These are phyloP conservation scores for Drosophila auraria DNA, from an alignment of 1,140 invertebrate genomes.

Conservation along the genomic window DNA sequence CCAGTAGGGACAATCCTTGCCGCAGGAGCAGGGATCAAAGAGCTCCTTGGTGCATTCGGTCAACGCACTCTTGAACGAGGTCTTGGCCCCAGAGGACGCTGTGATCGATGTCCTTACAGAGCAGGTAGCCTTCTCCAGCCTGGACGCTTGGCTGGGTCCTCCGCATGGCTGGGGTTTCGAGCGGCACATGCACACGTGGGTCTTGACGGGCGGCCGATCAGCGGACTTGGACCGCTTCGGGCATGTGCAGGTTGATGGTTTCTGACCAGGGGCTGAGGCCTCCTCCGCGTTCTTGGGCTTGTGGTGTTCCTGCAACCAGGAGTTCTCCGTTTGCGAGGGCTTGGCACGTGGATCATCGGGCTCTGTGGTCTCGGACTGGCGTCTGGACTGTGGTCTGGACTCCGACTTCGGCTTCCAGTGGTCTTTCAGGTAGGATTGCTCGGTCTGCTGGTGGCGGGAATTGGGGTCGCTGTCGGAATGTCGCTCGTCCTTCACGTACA, in stretches of 20 bases:
- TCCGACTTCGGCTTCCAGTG: neutral
- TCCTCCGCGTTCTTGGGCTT: neutral
- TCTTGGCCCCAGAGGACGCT: neutral
- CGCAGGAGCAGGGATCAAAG: neutral
- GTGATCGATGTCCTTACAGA: neutral
- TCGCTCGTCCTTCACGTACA: slow-evolving; percentile 66
- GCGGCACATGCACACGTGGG: neutral
- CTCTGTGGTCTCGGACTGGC: neutral
- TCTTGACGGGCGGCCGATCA: slow-evolving; percentile 23
- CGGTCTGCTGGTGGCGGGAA: slow-evolving; percentile 56
- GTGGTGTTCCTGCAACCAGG: slow-evolving; percentile 33
- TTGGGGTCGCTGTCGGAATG: slow-evolving; percentile 17
- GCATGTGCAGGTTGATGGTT: slow-evolving; percentile 2
- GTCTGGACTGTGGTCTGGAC: too few species aligned
- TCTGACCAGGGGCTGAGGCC: neutral
- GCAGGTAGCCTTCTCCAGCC: neutral
- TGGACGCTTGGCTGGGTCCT: neutral
- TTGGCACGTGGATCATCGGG: slow-evolving; percentile 9
- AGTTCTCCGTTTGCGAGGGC: slow-evolving; percentile 54
- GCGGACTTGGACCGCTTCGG: slow-evolving; percentile 17
- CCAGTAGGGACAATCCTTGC: slow-evolving; percentile 10
- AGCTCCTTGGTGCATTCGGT: slow-evolving; percentile 7
- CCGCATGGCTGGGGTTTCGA: neutral
- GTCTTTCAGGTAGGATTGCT: slow-evolving; percentile 50
- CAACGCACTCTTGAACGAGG: neutral